Percentiles rank a stretch among this genome's conserved stretches.
Conservation (phyloP, 2,113 vertebrate genomes). For the Pseudopipra pipra region DNA sequence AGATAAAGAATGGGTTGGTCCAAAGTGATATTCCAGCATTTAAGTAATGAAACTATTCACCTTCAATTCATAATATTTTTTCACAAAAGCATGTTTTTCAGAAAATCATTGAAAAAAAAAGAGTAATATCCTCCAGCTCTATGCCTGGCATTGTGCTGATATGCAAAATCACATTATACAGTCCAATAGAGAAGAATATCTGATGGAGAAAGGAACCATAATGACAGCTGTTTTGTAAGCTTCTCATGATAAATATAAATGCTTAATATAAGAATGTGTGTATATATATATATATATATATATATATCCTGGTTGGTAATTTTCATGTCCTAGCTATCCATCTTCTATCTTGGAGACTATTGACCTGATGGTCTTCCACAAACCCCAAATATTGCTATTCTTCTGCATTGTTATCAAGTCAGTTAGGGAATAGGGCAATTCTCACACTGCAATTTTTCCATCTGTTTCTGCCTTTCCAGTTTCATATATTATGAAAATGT, state of each 20-base stretch:
- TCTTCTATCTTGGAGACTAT: background rate
- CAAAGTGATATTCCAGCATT: background rate
- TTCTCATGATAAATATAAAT: background rate
- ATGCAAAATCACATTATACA: background rate
- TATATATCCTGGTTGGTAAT: background rate
- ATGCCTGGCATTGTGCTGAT: background rate
- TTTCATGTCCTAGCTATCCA: background rate
- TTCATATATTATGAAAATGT: constrained; percentile 57
- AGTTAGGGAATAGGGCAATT: constrained; percentile 64
- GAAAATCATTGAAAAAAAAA: background rate
- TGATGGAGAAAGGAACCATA: background rate
- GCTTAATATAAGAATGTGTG: background rate
- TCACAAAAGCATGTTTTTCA: background rate
- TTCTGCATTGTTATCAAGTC: constrained; percentile 62
- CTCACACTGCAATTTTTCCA: constrained; percentile 63
- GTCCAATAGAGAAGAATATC: background rate
- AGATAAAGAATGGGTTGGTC: background rate
- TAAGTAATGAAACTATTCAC: background rate
- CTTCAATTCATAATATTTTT: background rate
- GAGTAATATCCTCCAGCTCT: background rate
- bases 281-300: background rate
- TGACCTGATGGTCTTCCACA: background rate
- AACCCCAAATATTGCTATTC: constrained; percentile 55
- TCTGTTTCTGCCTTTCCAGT: constrained; percentile 74
- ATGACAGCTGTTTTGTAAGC: background rate